Base-by-base conservation (phyloP, 1,140 invertebrate species). In the Drosophila kurseongensis region DNA sequence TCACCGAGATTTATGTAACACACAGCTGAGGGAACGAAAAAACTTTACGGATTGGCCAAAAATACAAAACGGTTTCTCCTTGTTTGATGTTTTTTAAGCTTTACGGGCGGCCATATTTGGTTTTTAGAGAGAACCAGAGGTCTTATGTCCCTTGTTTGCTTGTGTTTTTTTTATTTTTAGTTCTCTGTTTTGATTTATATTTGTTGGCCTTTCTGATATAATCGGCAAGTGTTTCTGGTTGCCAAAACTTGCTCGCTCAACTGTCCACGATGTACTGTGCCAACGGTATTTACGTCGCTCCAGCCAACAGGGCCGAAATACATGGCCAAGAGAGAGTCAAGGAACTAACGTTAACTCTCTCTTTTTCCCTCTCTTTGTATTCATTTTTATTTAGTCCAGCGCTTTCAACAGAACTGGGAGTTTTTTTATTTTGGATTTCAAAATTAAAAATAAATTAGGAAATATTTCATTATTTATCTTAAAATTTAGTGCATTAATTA, bases 261-360 rank as follows among this genome's bases (percentile, higher is more conserved):
- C 85, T 68, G 84, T 84, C 78, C 61, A 90, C 84, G 85, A 80
- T 69, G 58, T 80, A 89, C 84, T 89, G 78, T 58, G 84, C 77
- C 89, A 78, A 80, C 80, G 85, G 80, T 89, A 89, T 89, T 88
- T 84, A 74, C 80, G 60, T 72, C 58, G 75, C 51, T 58, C 38
- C 13, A 56, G 65, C 51, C 36, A 60, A 57, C 63, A 68, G 71
- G 57, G 65, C 60, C 23, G 42, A 57, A 57, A 12, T 48, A 38
- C 38, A 47, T 62, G 67, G 54, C 67, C 56, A 32, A 41, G 55
- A 56, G 62, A 52, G 62, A 44, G 35, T 18, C 23, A 38, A 23
- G 54, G 36, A 72, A 52, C 45, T 42, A 18, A 9, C 48, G 8
- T 13, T 13, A 10, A 9, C 59, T 54, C 41, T 48, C 29, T 59